Percentiles rank a stretch among this genome's conserved stretches.
phyloP scores from a whole-genome alignment of 2,797 vertebrate species.

The Phataginus tricuspis region DNA sequence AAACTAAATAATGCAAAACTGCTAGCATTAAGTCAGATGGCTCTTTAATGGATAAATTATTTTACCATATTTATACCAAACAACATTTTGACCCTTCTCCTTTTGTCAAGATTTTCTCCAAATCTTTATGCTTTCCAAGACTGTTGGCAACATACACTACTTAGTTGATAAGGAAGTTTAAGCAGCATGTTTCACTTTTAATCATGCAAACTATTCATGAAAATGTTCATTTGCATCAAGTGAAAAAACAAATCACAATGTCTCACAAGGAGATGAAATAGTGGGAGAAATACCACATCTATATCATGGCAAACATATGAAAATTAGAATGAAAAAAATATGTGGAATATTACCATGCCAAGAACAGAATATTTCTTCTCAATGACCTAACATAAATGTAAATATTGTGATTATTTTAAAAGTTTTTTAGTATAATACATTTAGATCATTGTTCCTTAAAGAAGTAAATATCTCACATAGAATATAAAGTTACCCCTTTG shows the following conservation, averaged over 20 bases:
- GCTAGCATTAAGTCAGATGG: not conserved
- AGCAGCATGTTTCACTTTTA: not conserved
- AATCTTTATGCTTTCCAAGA: not conserved
- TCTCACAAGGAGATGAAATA: not conserved
- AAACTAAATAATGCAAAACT: slow-evolving; percentile 29
- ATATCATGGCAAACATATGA: not conserved
- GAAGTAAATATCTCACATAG: not conserved
- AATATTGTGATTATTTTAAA: slow-evolving; percentile 12
- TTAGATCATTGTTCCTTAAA: slow-evolving; percentile 12
- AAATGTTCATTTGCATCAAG: not conserved
- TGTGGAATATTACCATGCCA: not conserved
- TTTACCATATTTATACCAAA: not conserved
- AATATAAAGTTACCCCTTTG: not conserved
- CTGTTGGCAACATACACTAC: not conserved
- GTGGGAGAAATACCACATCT: not conserved
- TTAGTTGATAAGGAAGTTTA: not conserved
- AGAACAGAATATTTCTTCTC: not conserved
- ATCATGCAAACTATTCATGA: not conserved
- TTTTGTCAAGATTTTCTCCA: not conserved
- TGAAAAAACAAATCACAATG: not conserved
- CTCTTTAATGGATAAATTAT: not conserved
- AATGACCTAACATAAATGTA: not conserved
- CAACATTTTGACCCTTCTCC: not conserved
- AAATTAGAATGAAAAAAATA: slow-evolving; percentile 35
- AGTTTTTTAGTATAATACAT: not conserved